Evolutionary conservation across 2,888 invertebrate species (phyloP).

Genomic region (Plebejus melissa): DNA sequence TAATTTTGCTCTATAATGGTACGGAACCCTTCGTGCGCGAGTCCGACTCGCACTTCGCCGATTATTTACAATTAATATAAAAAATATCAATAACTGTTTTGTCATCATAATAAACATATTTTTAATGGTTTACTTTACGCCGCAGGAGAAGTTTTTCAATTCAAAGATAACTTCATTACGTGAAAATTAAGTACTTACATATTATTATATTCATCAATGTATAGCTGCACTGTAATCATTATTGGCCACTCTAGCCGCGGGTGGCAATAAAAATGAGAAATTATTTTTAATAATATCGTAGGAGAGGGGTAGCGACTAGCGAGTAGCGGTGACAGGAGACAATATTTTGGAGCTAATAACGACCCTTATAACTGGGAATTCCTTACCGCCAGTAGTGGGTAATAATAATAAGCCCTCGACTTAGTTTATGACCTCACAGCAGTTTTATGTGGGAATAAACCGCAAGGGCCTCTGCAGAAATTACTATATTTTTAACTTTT

Average conservation of each 20-base stretch:
- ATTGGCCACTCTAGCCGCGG: conserved; percentile 39
- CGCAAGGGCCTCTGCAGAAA: conserved; percentile 36
- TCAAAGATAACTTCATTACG: neutral
- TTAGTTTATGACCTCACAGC: conserved; percentile 61
- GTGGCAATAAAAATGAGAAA: conserved; percentile 76
- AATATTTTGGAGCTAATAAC: conserved; percentile 62
- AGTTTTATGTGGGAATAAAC: conserved; percentile 58
- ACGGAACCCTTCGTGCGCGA: too few species aligned
- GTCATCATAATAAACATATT: too few species aligned
- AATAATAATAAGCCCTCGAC: conserved; percentile 61
- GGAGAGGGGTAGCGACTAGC: conserved; percentile 43
- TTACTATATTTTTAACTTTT: neutral
- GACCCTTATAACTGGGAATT: conserved; percentile 64
- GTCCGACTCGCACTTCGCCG: too few species aligned
- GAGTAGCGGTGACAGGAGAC: conserved; percentile 52
- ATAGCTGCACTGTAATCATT: conserved; percentile 47
- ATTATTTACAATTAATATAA: too few species aligned
- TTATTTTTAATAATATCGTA: conserved; percentile 76
- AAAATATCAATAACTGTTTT: too few species aligned
- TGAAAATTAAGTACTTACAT: neutral
- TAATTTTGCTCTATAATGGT: too few species aligned
- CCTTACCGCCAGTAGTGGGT: conserved; percentile 56
- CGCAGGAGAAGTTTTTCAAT: neutral
- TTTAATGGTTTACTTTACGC: neutral
- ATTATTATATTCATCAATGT: neutral